Percentiles rank a stretch among this genome's conserved stretches.
Evolutionary conservation across 2,888 invertebrate genomes (phyloP).

Genomic region (Phrixothrix hirtus): DNA sequence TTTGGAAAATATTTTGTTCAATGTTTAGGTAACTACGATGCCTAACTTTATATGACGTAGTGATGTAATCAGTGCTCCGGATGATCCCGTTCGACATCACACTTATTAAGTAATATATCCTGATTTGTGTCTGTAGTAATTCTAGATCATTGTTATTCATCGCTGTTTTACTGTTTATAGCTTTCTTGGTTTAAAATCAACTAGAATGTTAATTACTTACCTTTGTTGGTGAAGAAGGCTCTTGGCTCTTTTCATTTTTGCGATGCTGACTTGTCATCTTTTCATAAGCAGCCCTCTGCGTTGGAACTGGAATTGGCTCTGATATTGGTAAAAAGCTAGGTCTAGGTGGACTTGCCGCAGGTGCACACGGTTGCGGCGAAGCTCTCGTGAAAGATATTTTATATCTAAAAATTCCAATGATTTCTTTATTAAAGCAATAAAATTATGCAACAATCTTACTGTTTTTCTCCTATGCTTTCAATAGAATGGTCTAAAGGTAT

Average conservation of each 20-base stretch:
- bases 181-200: too few species aligned
- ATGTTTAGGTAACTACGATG: too few species aligned
- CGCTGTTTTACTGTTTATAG: too few species aligned
- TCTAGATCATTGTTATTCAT: too few species aligned
- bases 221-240: constrained; percentile 30
- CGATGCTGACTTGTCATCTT: constrained; percentile 50
- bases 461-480: constrained; percentile 44
- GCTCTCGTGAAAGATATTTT: constrained; percentile 21
- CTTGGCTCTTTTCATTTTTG: constrained; percentile 33
- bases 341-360: constrained; percentile 64
- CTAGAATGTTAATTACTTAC: too few species aligned
- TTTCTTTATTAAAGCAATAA: too few species aligned
- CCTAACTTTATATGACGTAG: too few species aligned
- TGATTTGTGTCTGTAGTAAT: too few species aligned
- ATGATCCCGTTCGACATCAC: too few species aligned
- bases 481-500: constrained; percentile 65
- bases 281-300: constrained; percentile 62
- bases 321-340: constrained; percentile 72
- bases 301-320: constrained; percentile 78
- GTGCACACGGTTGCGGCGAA: constrained; percentile 31
- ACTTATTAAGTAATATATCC: too few species aligned
- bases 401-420: constrained; percentile 11
- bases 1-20: too few species aligned
- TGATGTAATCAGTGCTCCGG: too few species aligned
- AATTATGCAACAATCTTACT: constrained; percentile 8